Evolutionary conservation across 2,797 vertebrate species (phyloP).

Genomic region (Brotula barbata): DNA sequence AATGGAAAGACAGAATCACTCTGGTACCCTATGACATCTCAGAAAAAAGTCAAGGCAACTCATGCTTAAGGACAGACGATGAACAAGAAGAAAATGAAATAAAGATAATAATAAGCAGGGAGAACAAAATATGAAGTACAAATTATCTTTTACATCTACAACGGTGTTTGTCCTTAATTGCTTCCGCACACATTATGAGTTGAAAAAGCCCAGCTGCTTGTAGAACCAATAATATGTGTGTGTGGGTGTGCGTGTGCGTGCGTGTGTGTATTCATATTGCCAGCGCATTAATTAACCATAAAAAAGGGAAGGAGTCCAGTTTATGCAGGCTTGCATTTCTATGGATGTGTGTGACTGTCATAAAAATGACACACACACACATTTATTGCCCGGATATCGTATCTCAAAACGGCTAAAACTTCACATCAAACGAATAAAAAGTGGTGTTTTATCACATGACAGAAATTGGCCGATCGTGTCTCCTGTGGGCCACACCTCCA

Average conservation of each 20-base stretch:
- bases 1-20: no score
- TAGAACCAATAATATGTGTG: no score
- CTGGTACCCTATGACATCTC: no score
- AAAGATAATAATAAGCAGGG: no score
- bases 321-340: no score
- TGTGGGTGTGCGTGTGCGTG: background rate
- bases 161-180: background rate
- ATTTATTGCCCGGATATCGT: constrained; percentile 25
- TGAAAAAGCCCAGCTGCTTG: no score
- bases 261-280: background rate
- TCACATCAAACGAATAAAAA: constrained; percentile 18
- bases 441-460: no score
- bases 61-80: no score
- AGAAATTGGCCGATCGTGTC: no score
- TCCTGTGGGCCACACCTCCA: no score
- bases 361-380: constrained; percentile 7
- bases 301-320: background rate
- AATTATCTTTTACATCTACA: background rate
- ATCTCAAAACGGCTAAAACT: constrained; percentile 14
- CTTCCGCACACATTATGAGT: constrained; percentile 11
- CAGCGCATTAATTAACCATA: constrained; percentile 2
- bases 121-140: background rate
- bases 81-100: no score
- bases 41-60: no score
- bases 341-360: background rate